Evolutionary conservation across 2,888 invertebrate genomes (phyloP), one percentile per base, ranked within the genome.

Genomic region (Acheta domesticus): DNA sequence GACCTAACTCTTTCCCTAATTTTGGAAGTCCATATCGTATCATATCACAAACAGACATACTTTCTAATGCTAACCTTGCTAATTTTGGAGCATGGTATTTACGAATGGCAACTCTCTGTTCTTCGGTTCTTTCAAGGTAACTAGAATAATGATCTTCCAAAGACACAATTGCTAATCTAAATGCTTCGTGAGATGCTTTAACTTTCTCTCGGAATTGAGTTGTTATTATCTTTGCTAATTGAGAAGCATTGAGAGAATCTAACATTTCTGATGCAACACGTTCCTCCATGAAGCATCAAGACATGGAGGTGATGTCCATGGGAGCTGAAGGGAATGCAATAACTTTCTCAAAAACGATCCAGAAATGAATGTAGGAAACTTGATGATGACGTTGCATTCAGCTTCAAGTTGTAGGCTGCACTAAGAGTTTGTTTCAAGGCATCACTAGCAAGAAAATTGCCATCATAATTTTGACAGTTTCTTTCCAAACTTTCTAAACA

Each of bases 41-140:
- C 80, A 92, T 88, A 85, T 96, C 96, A 82, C 92, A 92, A 86
- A 96, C 91, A 0, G 95, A 95, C 0, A 94, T 94, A 82, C 94
- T 94, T 85, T 96, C 96, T 48, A 96, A 87, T 2, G 94, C 94
- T 16, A 95, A 87, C 74, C 94, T 90, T 1, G 96, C 96, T 81
- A 96, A 91, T 79, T 91, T 89, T 0, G 96, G 96, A 0, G 96
- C 95, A 85, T 94, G 88, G 85, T 91, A 90, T 86, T 94, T 95
- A 80, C 94, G 88, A 74, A 95, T 92, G 36, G 92, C 90, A 79
- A 93, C 88, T 83, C 95, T 91, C 83, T 93, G 91, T 82, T 95
- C 95, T 84, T 95, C 95, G 0, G 95, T 94, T 84, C 93, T 92
- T 83, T 94, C 94, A 80, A 96, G 86, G 78, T 93, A 89, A 11